Percentiles rank a stretch among this genome's conserved stretches.
phyloP scores from a whole-genome alignment of 2,113 vertebrate species.

The Ibidorhyncha struthersii region DNA sequence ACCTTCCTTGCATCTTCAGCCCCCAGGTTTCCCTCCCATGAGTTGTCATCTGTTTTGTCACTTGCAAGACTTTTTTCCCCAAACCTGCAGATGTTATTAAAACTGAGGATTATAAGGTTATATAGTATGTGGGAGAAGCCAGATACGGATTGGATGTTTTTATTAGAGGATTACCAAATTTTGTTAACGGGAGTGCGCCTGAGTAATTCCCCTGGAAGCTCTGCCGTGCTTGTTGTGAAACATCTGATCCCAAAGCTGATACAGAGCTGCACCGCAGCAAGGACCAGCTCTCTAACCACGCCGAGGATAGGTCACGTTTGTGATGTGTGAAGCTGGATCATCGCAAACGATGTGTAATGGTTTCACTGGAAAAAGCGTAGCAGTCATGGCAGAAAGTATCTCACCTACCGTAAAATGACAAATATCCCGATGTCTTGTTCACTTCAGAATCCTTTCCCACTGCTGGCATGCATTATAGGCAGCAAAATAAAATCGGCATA shows the following conservation, averaged over 20 bases:
- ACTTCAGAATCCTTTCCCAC: not conserved
- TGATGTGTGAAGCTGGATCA: not conserved
- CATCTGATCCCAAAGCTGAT: not conserved
- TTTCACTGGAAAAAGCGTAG: not conserved
- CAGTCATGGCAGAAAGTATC: not conserved
- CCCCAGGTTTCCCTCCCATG: not conserved
- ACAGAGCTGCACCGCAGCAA: not conserved
- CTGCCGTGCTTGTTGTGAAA: slow-evolving; percentile 41
- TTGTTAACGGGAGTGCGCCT: slow-evolving; percentile 22
- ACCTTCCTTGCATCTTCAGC: not conserved
- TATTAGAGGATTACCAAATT: slow-evolving; percentile 68
- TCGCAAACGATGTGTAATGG: not conserved
- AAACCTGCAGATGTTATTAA: slow-evolving; percentile 64
- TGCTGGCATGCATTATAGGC: not conserved
- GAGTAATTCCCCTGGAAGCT: slow-evolving; percentile 34
- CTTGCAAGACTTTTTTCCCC: slow-evolving; percentile 28
- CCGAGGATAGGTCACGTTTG: fast-evolving
- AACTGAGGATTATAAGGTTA: slow-evolving; percentile 69
- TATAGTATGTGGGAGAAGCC: slow-evolving; percentile 20
- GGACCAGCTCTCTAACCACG: not conserved
- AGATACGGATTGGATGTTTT: slow-evolving; percentile 54
- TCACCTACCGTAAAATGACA: not conserved
- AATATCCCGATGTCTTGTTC: not conserved
- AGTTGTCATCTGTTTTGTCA: slow-evolving; percentile 34
- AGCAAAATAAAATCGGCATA: not conserved